Percentiles rank a stretch among this genome's conserved stretches.
phyloP scores from a whole-genome alignment of 1,140 invertebrate species.

The Limonius californicus region DNA sequence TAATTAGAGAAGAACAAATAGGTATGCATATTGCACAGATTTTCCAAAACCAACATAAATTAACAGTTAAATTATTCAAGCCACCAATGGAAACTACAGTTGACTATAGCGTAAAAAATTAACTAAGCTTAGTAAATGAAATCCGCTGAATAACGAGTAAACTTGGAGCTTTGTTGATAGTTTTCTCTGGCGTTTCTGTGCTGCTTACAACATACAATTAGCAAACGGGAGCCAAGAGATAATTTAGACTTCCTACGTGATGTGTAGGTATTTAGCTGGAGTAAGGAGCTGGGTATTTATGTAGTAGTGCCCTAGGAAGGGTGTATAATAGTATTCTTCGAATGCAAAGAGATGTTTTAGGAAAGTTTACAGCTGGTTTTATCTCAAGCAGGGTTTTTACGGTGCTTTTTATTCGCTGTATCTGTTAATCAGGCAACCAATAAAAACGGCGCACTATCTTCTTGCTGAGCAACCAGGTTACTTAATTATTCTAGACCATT shows the following conservation, averaged over 20 bases:
- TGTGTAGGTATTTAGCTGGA: constrained; percentile 3
- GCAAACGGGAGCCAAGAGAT: background rate
- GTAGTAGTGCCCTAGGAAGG: background rate
- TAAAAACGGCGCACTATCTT: constrained; percentile 16
- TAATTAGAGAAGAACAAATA: too few species aligned
- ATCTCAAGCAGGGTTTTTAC: constrained; percentile 4
- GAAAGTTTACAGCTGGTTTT: too few species aligned
- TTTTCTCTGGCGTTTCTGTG: too few species aligned
- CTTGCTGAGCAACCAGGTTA: constrained; percentile 14
- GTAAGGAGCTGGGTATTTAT: background rate
- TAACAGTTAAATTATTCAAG: too few species aligned
- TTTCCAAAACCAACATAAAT: too few species aligned
- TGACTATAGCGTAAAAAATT: too few species aligned
- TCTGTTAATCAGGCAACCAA: constrained; percentile 16
- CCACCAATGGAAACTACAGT: too few species aligned
- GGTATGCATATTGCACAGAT: too few species aligned
- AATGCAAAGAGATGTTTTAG: background rate
- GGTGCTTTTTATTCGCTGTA: constrained; percentile 4
- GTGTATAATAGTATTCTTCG: constrained; percentile 10
- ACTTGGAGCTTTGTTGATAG: too few species aligned
- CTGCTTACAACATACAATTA: too few species aligned
- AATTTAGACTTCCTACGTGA: constrained; percentile 6
- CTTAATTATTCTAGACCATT: constrained; percentile 17
- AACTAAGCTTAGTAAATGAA: too few species aligned
- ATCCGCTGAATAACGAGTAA: too few species aligned